phyloP scores from a whole-genome alignment of 2,888 invertebrate species.

The Parthenolecanium corni region DNA sequence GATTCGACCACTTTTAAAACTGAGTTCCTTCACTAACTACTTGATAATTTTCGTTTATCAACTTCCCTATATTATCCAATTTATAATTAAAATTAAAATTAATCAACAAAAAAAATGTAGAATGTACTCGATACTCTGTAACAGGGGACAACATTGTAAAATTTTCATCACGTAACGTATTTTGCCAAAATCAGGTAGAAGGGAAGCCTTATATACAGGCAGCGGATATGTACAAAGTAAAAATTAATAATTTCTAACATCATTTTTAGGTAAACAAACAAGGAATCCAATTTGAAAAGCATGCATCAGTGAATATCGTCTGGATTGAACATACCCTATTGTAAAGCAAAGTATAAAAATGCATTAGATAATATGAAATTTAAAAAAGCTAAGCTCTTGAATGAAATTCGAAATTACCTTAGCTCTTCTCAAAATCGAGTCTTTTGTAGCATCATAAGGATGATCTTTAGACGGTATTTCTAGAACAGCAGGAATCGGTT shows the following conservation, averaged over 20 bases:
- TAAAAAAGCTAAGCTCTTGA: background rate
- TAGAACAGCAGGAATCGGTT: slow-evolving; percentile 87
- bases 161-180: too few relatives aligned
- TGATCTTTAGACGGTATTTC: slow-evolving; percentile 96
- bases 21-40: too few relatives aligned
- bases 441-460: slow-evolving; percentile 97
- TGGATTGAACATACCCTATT: slow-evolving; percentile 78
- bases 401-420: slow-evolving; percentile 53
- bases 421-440: slow-evolving; percentile 89
- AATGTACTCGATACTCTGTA: too few relatives aligned
- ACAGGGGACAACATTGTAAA: too few relatives aligned
- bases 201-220: too few relatives aligned
- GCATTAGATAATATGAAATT: slow-evolving; percentile 28
- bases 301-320: slow-evolving; percentile 50
- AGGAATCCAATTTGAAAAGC: background rate
- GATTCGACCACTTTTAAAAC: too few relatives aligned
- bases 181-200: too few relatives aligned
- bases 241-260: background rate
- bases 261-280: background rate
- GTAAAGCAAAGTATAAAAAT: slow-evolving; percentile 37
- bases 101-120: too few relatives aligned
- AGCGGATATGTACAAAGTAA: too few relatives aligned
- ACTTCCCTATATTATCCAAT: too few relatives aligned
- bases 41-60: too few relatives aligned
- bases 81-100: too few relatives aligned